Percentiles rank a stretch among this genome's conserved stretches.
Conservation (phyloP, 2,888 invertebrate species). For the Acanthosepion pharaonis region DNA sequence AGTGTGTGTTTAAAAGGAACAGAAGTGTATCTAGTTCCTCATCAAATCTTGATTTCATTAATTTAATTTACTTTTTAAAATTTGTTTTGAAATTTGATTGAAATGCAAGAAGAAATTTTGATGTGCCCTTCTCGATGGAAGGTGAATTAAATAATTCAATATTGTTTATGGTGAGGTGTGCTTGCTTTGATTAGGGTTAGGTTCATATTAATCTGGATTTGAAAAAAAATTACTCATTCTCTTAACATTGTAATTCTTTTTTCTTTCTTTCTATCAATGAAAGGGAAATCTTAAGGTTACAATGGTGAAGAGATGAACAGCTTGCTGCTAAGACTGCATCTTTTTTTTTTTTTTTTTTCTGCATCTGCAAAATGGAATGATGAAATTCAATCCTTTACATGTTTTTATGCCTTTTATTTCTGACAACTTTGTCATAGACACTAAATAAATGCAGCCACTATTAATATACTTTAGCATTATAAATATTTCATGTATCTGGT, state of each 20-base stretch:
- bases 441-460: too few relatives aligned
- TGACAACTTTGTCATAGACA: too few relatives aligned
- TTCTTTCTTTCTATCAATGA: background rate
- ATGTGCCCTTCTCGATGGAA: background rate
- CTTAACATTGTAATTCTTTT: background rate
- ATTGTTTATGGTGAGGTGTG: slow-evolving; percentile 4
- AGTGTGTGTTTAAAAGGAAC: background rate
- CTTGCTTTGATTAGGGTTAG: slow-evolving; percentile 21
- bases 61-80: background rate
- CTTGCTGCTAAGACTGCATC: background rate
- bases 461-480: too few relatives aligned
- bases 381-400: background rate
- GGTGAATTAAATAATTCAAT: background rate
- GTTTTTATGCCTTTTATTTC: background rate
- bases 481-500: too few relatives aligned
- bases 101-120: background rate
- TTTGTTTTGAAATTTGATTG: background rate
- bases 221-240: background rate
- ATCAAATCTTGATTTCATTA: background rate
- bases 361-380: background rate
- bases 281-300: background rate
- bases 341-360: background rate
- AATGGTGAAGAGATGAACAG: background rate
- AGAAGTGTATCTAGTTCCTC: background rate
- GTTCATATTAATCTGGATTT: background rate